Conservation (phyloP, 2,888 invertebrate species). For the Sphaerophoria rueppellii region DNA sequence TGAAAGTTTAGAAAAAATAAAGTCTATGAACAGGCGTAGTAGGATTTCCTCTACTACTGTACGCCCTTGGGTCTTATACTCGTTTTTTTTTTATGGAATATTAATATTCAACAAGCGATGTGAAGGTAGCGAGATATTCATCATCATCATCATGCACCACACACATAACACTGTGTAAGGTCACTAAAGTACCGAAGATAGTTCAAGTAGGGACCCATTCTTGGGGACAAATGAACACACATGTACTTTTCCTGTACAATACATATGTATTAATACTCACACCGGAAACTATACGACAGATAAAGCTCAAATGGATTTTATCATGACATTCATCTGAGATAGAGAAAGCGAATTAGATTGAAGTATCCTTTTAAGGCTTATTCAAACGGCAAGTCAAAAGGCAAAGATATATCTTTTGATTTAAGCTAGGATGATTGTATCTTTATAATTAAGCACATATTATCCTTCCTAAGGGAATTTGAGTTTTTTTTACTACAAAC, state of each 20-base stretch:
- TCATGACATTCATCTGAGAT: conserved; percentile 59
- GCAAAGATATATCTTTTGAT: neutral
- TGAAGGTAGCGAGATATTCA: conserved; percentile 58
- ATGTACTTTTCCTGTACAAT: conserved; percentile 1
- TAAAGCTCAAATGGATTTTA: conserved; percentile 57
- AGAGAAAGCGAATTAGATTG: conserved; percentile 44
- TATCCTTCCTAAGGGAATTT: neutral
- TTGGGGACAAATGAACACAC: conserved; percentile 41
- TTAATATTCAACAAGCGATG: conserved; percentile 71
- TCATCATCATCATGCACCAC: conserved; percentile 56
- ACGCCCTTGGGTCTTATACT: conserved; percentile 21
- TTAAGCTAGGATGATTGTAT: conserved; percentile 2
- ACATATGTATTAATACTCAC: neutral
- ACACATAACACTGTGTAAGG: conserved; percentile 32
- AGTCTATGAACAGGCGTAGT: conserved; percentile 31
- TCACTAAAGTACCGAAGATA: conserved; percentile 30
- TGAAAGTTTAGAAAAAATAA: conserved; percentile 27
- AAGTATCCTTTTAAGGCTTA: conserved; percentile 48
- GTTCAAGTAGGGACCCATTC: conserved; percentile 42
- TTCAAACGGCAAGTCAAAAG: conserved; percentile 2
- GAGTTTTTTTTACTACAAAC: conserved; percentile 22
- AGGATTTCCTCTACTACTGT: conserved; percentile 32
- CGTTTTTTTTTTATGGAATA: conserved; percentile 64
- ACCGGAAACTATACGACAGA: conserved; percentile 16
- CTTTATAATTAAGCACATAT: conserved; percentile 8